These are phyloP conservation scores for Amphiura filiformis DNA, from an alignment of 35 echinoderm and acorn worm species.

Conservation along the genomic window DNA sequence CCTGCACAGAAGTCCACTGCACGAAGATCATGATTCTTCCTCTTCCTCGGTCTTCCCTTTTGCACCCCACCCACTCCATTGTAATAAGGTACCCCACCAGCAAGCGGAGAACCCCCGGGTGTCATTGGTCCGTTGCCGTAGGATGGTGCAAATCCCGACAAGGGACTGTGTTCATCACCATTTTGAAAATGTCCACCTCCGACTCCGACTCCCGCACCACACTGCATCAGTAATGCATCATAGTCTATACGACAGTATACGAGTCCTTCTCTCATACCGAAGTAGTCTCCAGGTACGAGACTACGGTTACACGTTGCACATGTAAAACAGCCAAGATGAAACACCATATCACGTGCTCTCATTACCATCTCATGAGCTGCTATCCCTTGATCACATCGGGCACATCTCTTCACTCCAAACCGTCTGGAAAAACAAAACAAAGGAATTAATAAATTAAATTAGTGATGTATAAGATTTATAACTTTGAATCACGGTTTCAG, in stretches of 20 bases:
- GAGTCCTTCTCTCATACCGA: slow-evolving; percentile 85
- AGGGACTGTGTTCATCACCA: background rate
- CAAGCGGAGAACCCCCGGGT: slow-evolving; percentile 43
- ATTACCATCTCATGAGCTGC: slow-evolving; percentile 97
- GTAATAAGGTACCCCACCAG: slow-evolving; percentile 33
- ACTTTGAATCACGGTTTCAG: too few species aligned
- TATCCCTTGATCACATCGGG: slow-evolving; percentile 80
- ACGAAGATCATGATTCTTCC: slow-evolving; percentile 58
- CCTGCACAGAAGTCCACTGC: slow-evolving; percentile 61
- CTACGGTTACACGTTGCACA: slow-evolving; percentile 76
- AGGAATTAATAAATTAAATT: background rate
- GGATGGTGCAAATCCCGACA: slow-evolving; percentile 6
- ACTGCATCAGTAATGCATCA: slow-evolving; percentile 44
- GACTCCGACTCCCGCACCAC: background rate
- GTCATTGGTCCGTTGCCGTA: slow-evolving; percentile 28
- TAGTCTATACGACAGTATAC: slow-evolving; percentile 95
- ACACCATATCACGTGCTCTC: slow-evolving; percentile 86
- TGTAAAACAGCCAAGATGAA: slow-evolving; percentile 89
- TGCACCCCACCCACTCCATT: slow-evolving; percentile 67
- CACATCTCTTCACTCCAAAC: slow-evolving; percentile 83
- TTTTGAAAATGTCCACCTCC: background rate
- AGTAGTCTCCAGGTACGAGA: slow-evolving; percentile 86
- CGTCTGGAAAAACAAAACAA: slow-evolving; percentile 37
- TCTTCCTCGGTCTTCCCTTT: slow-evolving; percentile 91
- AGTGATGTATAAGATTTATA: background rate